These are phyloP conservation scores for Microdon myrmicae DNA, from an alignment of 2,888 invertebrate genomes.

Conservation along the genomic window DNA sequence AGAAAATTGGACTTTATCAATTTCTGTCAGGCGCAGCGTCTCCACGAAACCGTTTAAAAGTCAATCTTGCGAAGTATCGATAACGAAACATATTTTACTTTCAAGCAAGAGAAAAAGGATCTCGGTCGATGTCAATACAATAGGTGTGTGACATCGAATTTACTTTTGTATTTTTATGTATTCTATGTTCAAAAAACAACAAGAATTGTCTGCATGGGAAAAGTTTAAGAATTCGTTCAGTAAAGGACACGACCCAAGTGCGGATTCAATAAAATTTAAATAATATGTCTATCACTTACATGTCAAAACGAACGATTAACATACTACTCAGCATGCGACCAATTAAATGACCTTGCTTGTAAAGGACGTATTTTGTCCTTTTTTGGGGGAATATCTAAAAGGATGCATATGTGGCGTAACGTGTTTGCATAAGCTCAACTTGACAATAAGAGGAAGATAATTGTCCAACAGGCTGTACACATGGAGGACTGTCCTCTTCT, in stretches of 20 bases:
- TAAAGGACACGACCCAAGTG: no score
- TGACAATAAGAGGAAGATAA: constrained; percentile 22
- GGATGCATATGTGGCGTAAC: neutral
- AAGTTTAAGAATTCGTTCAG: neutral
- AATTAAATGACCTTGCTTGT: constrained; percentile 30
- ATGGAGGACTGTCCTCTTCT: constrained; percentile 17
- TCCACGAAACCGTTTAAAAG: constrained; percentile 8
- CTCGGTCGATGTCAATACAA: neutral
- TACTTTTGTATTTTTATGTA: no score
- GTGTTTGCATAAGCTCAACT: constrained; percentile 25
- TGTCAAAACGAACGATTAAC: constrained; percentile 20
- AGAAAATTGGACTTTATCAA: constrained; percentile 14
- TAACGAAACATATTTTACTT: constrained; percentile 12
- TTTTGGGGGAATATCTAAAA: neutral
- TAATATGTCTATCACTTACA: neutral
- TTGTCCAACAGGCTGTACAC: constrained; percentile 14
- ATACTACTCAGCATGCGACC: constrained; percentile 30
- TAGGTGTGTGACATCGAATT: no score
- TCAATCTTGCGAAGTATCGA: constrained; percentile 36
- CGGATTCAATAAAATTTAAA: no score
- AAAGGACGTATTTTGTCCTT: neutral
- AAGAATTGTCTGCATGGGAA: no score
- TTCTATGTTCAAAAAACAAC: no score
- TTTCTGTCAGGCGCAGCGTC: constrained; percentile 15
- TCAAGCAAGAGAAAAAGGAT: neutral